Percentiles rank a stretch among this genome's conserved stretches.
Conservation (phyloP, 2,888 invertebrate species). For the Lithophane semibrunnea region DNA sequence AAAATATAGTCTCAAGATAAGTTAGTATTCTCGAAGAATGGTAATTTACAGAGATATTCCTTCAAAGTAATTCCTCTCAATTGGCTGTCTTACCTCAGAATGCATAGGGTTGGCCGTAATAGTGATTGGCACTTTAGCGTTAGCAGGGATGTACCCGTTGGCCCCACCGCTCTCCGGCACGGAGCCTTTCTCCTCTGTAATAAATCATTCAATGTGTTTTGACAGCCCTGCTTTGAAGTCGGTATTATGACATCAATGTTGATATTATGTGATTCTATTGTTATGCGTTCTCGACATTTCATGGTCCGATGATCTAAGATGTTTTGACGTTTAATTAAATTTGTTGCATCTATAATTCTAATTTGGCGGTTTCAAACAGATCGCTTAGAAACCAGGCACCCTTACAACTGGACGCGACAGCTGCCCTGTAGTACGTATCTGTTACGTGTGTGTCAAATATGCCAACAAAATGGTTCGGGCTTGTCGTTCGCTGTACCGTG, state of each 20-base stretch:
- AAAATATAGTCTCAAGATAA: background rate
- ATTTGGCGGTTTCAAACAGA: background rate
- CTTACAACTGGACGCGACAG: background rate
- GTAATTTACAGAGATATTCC: background rate
- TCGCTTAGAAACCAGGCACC: background rate
- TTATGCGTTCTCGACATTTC: slow-evolving; percentile 45
- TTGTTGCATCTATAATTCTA: slow-evolving; percentile 11
- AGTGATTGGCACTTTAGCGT: slow-evolving; percentile 91
- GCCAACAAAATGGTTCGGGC: background rate
- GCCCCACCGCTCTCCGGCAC: slow-evolving; percentile 81
- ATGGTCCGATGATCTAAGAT: slow-evolving; percentile 28
- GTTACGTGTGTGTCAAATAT: background rate
- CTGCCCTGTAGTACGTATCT: background rate
- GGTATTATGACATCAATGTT: slow-evolving; percentile 53
- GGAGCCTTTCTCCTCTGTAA: slow-evolving; percentile 86
- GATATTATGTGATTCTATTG: slow-evolving; percentile 49
- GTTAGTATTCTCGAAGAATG: background rate
- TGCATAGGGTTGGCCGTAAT: slow-evolving; percentile 95
- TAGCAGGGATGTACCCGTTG: slow-evolving; percentile 86
- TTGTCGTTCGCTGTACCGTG: background rate
- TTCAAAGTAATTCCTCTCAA: slow-evolving; percentile 24
- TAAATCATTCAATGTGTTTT: slow-evolving; percentile 62
- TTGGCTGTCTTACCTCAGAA: slow-evolving; percentile 90
- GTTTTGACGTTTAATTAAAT: slow-evolving; percentile 44
- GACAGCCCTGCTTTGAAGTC: slow-evolving; percentile 57